Evolutionary conservation across 2,113 vertebrate genomes (phyloP), one percentile per base, ranked within the genome.

Genomic region (Orcinus orca): DNA sequence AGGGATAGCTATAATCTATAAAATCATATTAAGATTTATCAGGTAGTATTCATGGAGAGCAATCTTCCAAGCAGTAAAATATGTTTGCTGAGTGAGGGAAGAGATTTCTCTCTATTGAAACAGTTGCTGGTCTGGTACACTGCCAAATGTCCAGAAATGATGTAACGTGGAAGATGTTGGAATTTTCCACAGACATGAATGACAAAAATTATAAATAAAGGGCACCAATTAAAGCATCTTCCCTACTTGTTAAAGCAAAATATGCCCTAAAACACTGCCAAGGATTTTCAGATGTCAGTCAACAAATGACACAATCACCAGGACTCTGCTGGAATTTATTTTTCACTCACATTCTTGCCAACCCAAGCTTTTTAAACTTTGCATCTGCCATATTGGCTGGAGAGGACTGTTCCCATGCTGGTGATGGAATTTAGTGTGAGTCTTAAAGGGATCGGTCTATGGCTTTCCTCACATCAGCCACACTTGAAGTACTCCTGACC

Each of bases 171-270:
- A 90, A 91, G 82, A 90, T 15, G 60, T 33, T 82, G 18, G 44
- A 88, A 95, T 81, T 87, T 89, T 90, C 80, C 50, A 71, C 29
- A 26, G 63, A 47, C 62, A 25, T 62, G 74, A 97, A 93, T 62
- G 87, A 87, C 3, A 20, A 93, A 86, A 95, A 88, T 15, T 63
- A 26, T 88, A 97, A 97, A 68, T 94, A 94, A 92, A 77, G 68
- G 36, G 55, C 25, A 97, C 50, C 71, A 62, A 70, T 89, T 87
- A 96, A 95, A 93, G 70, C 63, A 84, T 63, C 93, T 91, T 84
- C 36, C n/a, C 44, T 93, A 84, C 31, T 96, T 41, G 31, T 74
- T 83, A 88, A 96, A 84, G n/a, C 62, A 82, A 88, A 85, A 92
- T 71, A 95, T 84, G n/a, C 74, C 63, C 71, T 38, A n/a, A 80